Base-by-base conservation (phyloP, 2,113 vertebrate species). In the Mirounga angustirostris region DNA sequence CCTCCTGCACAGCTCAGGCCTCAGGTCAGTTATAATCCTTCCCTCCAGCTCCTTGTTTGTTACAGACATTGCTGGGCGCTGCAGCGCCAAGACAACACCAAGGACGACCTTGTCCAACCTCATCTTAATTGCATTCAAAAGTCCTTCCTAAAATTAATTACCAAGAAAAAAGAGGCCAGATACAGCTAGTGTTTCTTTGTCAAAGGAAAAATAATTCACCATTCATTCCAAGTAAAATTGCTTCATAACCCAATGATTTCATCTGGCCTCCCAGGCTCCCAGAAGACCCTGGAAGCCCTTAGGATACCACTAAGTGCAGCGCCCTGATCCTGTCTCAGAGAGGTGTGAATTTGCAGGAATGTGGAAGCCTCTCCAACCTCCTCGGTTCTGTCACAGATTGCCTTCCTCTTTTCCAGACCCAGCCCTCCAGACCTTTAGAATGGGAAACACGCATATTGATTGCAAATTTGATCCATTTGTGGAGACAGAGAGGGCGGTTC, bases 161-260 rank as follows among this genome's bases (percentile, higher is more conserved):
- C 93, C 19, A 26, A 63, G 61, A 30, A 67, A 14, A 26, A 59
- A 12, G 40, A 90, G 54, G 22, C 50, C 95, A 76, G 95, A 46
- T 30, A 19, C 54, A 30, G 33, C 71, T 92, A 83, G 73, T 3
- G 73, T 74, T 88, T 73, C 95, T 94, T 82, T 74, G 91, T 89
- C 12, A 40, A 92, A 79, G 82, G 80, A 59, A 78, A 92, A 84
- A 85, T 65, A 78, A 78, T 26, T 4, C 26, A 0, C 63, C 63
- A 0, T 80, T 82, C 85, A 46, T 89, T 83, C 95, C 97, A 96
- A 95, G 82, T 24, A 7, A 69, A 58, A 91, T 89, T 98, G 95
- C 94, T 95, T 93, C 95, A 94, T 26, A 46, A 13, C 43, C 28
- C 52, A 15, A 6, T 95, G 97, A 96, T 83, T 89, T 97, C 97